These are phyloP conservation scores for Drosophila micromelanica DNA, from an alignment of 1,140 invertebrate species.

Conservation along the genomic window DNA sequence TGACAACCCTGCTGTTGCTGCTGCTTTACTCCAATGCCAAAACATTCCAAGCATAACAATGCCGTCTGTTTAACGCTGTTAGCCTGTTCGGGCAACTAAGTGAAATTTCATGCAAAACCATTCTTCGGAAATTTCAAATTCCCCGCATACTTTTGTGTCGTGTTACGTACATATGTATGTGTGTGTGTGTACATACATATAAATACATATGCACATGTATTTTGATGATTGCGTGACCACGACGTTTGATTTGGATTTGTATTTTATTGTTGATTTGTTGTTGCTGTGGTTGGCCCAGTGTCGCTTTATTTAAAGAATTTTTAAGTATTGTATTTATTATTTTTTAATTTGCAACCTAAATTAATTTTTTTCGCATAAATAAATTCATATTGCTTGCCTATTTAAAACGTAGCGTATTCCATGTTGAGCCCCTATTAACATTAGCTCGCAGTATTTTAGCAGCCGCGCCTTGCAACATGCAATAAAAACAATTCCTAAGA, in stretches of 20 bases:
- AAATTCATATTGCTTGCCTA: not conserved
- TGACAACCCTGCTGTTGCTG: constrained; percentile 32
- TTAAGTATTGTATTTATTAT: too few species aligned
- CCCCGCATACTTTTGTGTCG: constrained; percentile 75
- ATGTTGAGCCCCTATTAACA: constrained; percentile 4
- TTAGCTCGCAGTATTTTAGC: constrained; percentile 19
- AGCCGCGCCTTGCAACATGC: constrained; percentile 30
- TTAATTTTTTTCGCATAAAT: too few species aligned
- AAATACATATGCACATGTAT: not conserved
- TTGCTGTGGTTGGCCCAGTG: not conserved
- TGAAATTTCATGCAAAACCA: constrained; percentile 83
- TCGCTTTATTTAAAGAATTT: too few species aligned
- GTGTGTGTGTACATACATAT: not conserved
- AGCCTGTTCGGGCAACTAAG: constrained; percentile 76
- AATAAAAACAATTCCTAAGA: constrained; percentile 15
- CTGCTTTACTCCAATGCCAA: constrained; percentile 50
- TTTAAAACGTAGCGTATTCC: not conserved
- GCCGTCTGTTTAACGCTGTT: constrained; percentile 69
- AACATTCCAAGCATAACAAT: constrained; percentile 75
- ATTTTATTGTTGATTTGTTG: too few species aligned
- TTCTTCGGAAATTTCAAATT: constrained; percentile 83
- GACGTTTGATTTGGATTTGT: constrained; percentile 25
- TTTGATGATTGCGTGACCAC: constrained; percentile 30
- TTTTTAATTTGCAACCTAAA: too few species aligned
- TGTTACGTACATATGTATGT: constrained; percentile 1